Evolutionary conservation across 2,888 invertebrate genomes (phyloP).

Genomic region (Himalopsyche japonica): DNA sequence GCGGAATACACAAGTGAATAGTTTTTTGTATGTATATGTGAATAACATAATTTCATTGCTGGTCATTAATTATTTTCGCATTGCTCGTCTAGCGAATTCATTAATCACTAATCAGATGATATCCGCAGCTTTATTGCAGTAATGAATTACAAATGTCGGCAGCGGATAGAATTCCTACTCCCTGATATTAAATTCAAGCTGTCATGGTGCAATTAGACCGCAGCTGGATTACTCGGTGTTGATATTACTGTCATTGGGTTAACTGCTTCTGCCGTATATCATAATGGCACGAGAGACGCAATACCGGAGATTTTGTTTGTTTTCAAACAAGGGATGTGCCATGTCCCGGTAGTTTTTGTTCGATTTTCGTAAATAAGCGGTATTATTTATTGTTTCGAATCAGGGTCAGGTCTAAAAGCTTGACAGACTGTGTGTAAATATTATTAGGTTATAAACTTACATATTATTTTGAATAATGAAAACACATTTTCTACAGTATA

Average conservation of each 20-base stretch:
- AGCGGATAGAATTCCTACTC: not conserved
- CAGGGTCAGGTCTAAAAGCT: too few species aligned
- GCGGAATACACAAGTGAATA: too few species aligned
- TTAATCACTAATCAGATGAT: not conserved
- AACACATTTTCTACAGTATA: too few species aligned
- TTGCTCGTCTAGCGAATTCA: not conserved
- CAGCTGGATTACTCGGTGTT: not conserved
- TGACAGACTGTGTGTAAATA: too few species aligned
- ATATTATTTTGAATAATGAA: too few species aligned
- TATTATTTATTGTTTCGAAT: too few species aligned
- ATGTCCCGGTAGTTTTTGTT: too few species aligned
- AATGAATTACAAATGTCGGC: slow-evolving; percentile 5
- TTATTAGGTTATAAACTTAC: too few species aligned
- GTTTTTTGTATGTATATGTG: too few species aligned
- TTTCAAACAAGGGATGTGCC: not conserved
- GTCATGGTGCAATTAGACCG: slow-evolving; percentile 5
- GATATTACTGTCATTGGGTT: slow-evolving; percentile 14
- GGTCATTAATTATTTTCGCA: too few species aligned
- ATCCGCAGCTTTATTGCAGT: not conserved
- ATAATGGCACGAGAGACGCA: not conserved
- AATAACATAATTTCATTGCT: too few species aligned
- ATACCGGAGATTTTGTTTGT: not conserved
- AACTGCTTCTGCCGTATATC: not conserved
- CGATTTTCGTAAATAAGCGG: too few species aligned
- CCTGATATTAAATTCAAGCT: slow-evolving; percentile 1